Evolutionary conservation across 2,113 vertebrate species (phyloP).

Genomic region (Spea multiplicata): DNA sequence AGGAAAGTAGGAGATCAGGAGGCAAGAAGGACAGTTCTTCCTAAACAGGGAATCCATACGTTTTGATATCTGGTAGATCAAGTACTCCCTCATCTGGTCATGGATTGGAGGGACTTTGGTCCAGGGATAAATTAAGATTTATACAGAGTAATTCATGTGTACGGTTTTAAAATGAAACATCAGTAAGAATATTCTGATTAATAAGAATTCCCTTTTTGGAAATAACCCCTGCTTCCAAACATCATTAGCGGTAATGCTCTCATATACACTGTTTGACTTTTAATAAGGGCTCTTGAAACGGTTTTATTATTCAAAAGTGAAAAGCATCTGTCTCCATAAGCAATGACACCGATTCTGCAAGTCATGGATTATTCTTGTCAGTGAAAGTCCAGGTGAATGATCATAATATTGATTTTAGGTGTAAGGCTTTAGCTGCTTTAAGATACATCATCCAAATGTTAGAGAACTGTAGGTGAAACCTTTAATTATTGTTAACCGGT

Average conservation of each 20-base stretch:
- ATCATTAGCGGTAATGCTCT: not conserved
- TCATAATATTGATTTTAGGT: conserved; percentile 16
- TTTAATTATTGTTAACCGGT: conserved; percentile 36
- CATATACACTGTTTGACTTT: not conserved
- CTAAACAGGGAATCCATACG: too few species aligned
- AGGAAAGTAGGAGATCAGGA: too few species aligned
- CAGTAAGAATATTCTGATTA: too few species aligned
- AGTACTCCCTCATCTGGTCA: too few species aligned
- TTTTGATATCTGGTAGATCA: too few species aligned
- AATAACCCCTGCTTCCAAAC: too few species aligned
- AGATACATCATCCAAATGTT: conserved; percentile 20
- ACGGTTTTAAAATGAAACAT: too few species aligned
- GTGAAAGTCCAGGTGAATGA: conserved; percentile 8
- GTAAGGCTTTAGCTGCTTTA: conserved; percentile 7
- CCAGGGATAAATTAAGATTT: too few species aligned
- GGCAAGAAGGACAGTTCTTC: too few species aligned
- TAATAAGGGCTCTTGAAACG: not conserved
- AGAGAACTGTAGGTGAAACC: conserved; percentile 2
- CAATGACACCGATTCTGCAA: conserved; percentile 9
- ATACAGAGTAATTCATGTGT: too few species aligned
- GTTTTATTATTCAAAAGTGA: not conserved
- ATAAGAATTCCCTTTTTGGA: too few species aligned
- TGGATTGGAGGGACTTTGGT: too few species aligned
- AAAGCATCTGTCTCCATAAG: not conserved
- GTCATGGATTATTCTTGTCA: conserved; percentile 20